Evolutionary conservation across 2,888 invertebrate genomes (phyloP).

Genomic region (Anarsia innoxiella): DNA sequence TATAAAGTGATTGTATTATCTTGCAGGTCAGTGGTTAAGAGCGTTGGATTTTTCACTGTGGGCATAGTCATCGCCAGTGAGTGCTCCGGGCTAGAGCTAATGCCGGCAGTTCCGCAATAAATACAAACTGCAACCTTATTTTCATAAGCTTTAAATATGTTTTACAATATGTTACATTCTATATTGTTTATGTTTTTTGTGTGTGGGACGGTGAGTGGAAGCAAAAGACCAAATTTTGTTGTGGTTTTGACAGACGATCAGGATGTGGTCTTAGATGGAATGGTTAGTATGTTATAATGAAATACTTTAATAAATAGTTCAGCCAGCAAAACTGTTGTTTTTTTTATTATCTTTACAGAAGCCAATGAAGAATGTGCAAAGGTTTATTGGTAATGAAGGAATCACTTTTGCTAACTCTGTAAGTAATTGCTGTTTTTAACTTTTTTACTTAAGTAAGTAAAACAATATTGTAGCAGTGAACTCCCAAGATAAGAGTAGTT

Average conservation of each 20-base stretch:
- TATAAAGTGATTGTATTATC: conserved; percentile 28
- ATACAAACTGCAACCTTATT: conserved; percentile 39
- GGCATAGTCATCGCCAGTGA: conserved; percentile 87
- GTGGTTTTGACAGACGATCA: conserved; percentile 90
- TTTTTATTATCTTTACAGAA: conserved; percentile 66
- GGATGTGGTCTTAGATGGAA: conserved; percentile 84
- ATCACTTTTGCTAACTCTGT: conserved; percentile 84
- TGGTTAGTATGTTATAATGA: conserved; percentile 74
- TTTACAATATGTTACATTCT: conserved; percentile 51
- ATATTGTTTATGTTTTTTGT: conserved; percentile 43
- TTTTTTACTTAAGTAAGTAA: too few species aligned
- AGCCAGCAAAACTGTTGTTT: conserved; percentile 34
- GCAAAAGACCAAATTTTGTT: conserved; percentile 80
- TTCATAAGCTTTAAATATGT: conserved; percentile 19
- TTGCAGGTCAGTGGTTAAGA: conserved; percentile 87
- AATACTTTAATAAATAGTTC: conserved; percentile 44
- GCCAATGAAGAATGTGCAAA: conserved; percentile 79
- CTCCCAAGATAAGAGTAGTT: too few species aligned
- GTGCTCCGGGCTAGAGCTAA: conserved; percentile 83
- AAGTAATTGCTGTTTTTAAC: too few species aligned
- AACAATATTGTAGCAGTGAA: too few species aligned
- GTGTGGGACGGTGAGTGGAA: conserved; percentile 29
- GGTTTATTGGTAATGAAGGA: conserved; percentile 78
- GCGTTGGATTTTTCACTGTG: conserved; percentile 83
- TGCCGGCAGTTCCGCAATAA: conserved; percentile 76